These are phyloP conservation scores for Chaenocephalus aceratus DNA, from an alignment of 2,113 vertebrate genomes.

Conservation along the genomic window DNA sequence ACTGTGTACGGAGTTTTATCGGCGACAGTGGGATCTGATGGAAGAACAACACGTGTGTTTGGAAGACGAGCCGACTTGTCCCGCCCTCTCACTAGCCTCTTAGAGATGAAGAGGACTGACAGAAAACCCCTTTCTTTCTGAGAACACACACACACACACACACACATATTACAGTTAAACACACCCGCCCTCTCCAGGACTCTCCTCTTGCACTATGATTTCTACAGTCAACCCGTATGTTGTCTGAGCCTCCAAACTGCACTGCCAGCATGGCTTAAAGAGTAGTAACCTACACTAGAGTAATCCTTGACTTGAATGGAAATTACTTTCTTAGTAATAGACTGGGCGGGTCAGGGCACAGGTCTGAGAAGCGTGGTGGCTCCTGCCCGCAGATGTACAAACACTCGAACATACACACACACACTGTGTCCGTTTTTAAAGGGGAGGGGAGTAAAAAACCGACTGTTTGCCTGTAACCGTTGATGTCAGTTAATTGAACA, in stretches of 20 bases:
- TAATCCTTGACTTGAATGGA: constrained; percentile 68
- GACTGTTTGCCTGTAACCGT: constrained; percentile 69
- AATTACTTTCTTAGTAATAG: constrained; percentile 56
- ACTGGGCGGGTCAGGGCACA: constrained; percentile 29
- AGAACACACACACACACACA: constrained; percentile 45
- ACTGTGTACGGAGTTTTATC: constrained; percentile 37
- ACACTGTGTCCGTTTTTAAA: constrained; percentile 45
- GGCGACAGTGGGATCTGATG: constrained; percentile 34
- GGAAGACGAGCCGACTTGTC: constrained; percentile 53
- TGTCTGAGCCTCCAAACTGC: constrained; percentile 74
- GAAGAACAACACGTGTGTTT: constrained; percentile 23
- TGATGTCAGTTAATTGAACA: constrained; percentile 81
- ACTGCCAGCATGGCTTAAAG: constrained; percentile 76
- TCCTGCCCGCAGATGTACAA: constrained; percentile 59
- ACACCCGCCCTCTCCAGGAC: constrained; percentile 48
- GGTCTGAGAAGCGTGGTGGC: constrained; percentile 38
- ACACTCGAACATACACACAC: constrained; percentile 71
- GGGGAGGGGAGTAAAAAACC: constrained; percentile 12
- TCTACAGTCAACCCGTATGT: constrained; percentile 63
- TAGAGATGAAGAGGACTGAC: constrained; percentile 50
- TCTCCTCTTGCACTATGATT: constrained; percentile 77
- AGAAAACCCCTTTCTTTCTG: constrained; percentile 45
- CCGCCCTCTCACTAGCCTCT: constrained; percentile 68
- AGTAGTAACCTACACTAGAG: constrained; percentile 66
- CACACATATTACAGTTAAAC: constrained; percentile 32